A percentile compares a stretch with the other conserved stretches of the same genome.
Conservation (phyloP, 2,888 invertebrate species). For the Nyleta sp. region DNA sequence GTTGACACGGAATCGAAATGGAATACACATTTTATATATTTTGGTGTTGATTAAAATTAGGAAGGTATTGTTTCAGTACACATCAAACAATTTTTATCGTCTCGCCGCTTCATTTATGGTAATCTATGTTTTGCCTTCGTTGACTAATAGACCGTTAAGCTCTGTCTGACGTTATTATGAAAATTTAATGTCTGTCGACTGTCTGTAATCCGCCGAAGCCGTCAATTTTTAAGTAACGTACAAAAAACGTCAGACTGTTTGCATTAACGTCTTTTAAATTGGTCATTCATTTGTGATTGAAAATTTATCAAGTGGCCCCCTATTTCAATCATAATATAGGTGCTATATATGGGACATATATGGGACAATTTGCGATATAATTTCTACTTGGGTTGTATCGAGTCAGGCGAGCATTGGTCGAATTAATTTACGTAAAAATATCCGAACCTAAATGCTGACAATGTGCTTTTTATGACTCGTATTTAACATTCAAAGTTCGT, state of each 20-base stretch:
- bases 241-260: conserved; percentile 1
- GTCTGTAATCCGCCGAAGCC: conserved; percentile 15
- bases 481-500: conserved; percentile 8
- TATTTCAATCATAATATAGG: no score
- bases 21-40: no score
- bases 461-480: background rate
- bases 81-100: background rate
- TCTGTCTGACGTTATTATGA: conserved; percentile 26
- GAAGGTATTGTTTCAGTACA: background rate
- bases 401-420: no score
- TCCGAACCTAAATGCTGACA: no score
- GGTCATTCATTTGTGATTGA: no score
- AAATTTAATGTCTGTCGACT: conserved; percentile 24
- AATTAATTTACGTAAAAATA: no score
- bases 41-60: no score
- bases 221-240: conserved; percentile 28
- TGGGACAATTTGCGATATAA: no score
- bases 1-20: no score
- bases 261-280: background rate
- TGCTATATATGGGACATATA: no score
- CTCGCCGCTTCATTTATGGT: background rate
- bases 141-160: conserved; percentile 19
- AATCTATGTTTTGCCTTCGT: conserved; percentile 5
- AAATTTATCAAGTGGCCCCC: no score
- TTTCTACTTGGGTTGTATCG: no score